These are phyloP conservation scores for Ctenosaura bakeri DNA, from an alignment of 2,797 vertebrate species.

Conservation along the genomic window DNA sequence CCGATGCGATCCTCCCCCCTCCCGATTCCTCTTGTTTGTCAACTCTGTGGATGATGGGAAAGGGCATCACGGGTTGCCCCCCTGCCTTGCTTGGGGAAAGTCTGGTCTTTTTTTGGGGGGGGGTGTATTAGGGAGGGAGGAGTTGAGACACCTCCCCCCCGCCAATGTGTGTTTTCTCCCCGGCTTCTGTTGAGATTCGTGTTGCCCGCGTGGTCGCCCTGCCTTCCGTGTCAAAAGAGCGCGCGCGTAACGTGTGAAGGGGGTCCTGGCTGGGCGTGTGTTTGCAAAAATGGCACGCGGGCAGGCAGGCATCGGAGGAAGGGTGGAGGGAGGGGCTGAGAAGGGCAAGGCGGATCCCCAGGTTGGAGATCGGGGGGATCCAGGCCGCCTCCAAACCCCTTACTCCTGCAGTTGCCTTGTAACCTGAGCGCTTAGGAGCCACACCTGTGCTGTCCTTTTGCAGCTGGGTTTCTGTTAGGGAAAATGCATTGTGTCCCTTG, in stretches of 20 bases:
- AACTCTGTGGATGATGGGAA: no score
- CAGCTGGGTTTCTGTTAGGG: neutral
- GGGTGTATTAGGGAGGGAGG: neutral
- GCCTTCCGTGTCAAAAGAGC: neutral
- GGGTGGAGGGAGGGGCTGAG: neutral
- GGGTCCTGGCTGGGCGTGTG: neutral
- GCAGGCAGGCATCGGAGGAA: no score
- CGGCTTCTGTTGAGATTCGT: neutral
- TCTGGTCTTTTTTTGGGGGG: neutral
- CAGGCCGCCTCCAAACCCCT: no score
- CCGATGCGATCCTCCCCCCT: neutral
- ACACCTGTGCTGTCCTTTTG: conserved; percentile 47
- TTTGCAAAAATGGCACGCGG: neutral
- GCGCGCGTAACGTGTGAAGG: neutral
- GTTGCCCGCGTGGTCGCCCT: neutral
- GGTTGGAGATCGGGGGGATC: neutral
- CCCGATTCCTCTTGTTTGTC: no score
- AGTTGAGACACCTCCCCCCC: no score
- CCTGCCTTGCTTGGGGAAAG: no score
- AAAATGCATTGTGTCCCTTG: neutral
- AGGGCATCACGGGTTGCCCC: no score
- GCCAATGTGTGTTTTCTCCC: neutral
- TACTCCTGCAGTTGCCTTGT: neutral
- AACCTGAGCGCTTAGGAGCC: conserved; percentile 40
- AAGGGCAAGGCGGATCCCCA: neutral